Base-by-base conservation (phyloP, 2,113 vertebrate genomes). In the Procavia capensis region DNA sequence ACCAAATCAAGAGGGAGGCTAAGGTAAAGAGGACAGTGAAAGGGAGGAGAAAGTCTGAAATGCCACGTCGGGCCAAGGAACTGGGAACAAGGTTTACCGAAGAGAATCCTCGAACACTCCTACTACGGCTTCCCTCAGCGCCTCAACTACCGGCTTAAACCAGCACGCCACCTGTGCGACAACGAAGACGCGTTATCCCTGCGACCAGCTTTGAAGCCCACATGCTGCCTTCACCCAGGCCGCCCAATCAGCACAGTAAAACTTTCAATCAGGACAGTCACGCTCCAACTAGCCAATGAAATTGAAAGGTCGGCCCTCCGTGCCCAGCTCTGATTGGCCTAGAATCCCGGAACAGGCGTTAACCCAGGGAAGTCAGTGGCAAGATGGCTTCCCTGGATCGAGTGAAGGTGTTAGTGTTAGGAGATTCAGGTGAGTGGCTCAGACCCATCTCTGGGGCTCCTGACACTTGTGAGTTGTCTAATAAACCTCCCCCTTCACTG, bases 331-430 rank as follows among this genome's bases (percentile, higher is more conserved):
- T n/a, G 82, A 98, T 98, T 98, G 98, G 97, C 20, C 31, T 27
- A 27, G 0, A 76, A n/a, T 86, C 13, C 8, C 6, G 78, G 93
- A 95, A 88, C 2, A 45, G 94, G 83, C 4, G 50, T 17, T 3
- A 47, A 64, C 72, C 45, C 29, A 9, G 22, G 61, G 39, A 50
- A 81, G 66, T 57, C 29, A 9, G 43, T 84, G 27, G n/a, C 92
- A 98, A 98, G 93, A 99, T 99, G 99, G 99, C 99, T 81, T 99
- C 99, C 63, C 97, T 99, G 95, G 99, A 99, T 86, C 98, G 99
- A 79, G 99, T 99, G 4, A 99, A 99, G 98, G 99, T 99, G 4
- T 94, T 99, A 96, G 99, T 99, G 90, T 98, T 99, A 97, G 99
- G 99, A 47, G 99, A 99, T 98, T 99, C 99, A 31, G 99, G 99